A percentile compares a stretch with the other conserved stretches of the same genome.
These are phyloP conservation scores for Polypterus senegalus DNA, from an alignment of 2,113 vertebrate species.

Conservation along the genomic window DNA sequence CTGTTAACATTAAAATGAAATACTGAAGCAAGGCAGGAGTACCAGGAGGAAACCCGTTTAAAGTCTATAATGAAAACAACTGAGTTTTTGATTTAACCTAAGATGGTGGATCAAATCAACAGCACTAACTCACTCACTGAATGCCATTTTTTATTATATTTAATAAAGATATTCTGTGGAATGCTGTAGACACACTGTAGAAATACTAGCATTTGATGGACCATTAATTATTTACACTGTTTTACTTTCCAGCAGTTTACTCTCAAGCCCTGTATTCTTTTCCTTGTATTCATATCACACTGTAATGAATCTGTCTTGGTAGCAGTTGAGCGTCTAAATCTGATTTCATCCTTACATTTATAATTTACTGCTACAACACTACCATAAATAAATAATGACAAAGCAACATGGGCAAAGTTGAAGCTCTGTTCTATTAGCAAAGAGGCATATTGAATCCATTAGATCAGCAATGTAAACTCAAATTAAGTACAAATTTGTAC, in stretches of 20 bases:
- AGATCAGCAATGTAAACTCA: conserved; percentile 7
- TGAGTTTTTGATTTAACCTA: too few relatives aligned
- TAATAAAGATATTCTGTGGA: too few relatives aligned
- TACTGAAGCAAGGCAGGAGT: too few relatives aligned
- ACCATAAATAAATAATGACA: conserved; percentile 13
- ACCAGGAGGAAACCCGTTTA: too few relatives aligned
- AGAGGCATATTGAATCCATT: conserved; percentile 13
- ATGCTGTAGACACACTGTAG: too few relatives aligned
- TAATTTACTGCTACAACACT: conserved; percentile 9
- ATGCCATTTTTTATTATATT: too few relatives aligned
- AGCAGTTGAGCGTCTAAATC: conserved; percentile 12
- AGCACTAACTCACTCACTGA: too few relatives aligned
- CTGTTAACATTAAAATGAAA: too few relatives aligned
- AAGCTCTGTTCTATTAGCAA: conserved; percentile 4
- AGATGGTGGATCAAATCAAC: too few relatives aligned
- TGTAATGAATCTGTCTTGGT: conserved; percentile 25
- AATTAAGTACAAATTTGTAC: not conserved
- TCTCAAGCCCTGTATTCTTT: conserved; percentile 27
- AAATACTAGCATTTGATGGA: too few relatives aligned
- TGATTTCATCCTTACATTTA: conserved; percentile 25
- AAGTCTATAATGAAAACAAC: too few relatives aligned
- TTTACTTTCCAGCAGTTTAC: conserved; percentile 21
- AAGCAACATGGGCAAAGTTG: conserved; percentile 9
- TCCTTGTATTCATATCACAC: conserved; percentile 16
- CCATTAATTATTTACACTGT: conserved; percentile 38